Evolutionary conservation across 1,140 invertebrate genomes (phyloP), one percentile per base, ranked within the genome.

Genomic region (Trichonephila inaurata): DNA sequence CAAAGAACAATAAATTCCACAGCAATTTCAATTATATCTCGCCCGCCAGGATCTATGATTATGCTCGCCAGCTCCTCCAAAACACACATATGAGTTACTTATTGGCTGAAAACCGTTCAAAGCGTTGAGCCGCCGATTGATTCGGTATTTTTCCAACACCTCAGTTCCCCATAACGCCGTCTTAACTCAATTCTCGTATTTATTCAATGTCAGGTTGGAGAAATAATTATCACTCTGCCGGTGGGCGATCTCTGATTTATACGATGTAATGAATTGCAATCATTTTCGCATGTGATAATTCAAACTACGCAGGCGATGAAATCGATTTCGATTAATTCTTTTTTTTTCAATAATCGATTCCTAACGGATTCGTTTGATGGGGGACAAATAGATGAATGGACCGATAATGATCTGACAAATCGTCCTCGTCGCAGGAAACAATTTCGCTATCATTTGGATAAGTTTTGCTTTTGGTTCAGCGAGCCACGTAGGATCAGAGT

Each of bases 1-100:
- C 33, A 77, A 77, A 77, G 72, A 77, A 77, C 72, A 77, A 77
- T 77, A 77, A 77, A 77, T 77, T 77, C 72, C 33, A 40, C 72
- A 19, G 72, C 72, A 77, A 77, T 77, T 51, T 77, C 72, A 77
- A 77, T 77, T 77, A 77, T 14, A 77, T 24, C 51, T 77, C 14
- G 28, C 10, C 33, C 18, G 72, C 24, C 72, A 28, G 33, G 72
- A 77, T 33, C 72, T 77, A 40, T 77, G 72, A 77, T 77, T 77
- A 77, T 77, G 28, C 33, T 72, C 24, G 28, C 69, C 69, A 40
- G 21, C 62, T 64, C 21, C 62, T 40, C 16, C 62, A 64, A 77
- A 77, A 77, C 72, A 77, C 72, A 77, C 18, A 18, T 14, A 19
- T 18, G 28, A 18, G 16, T 5, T 28, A 77, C 18, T 33, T 77